A percentile compares a stretch with the other conserved stretches of the same genome.
Conservation (phyloP, 2,113 vertebrate species). For the Drymodes brunneopygia region DNA sequence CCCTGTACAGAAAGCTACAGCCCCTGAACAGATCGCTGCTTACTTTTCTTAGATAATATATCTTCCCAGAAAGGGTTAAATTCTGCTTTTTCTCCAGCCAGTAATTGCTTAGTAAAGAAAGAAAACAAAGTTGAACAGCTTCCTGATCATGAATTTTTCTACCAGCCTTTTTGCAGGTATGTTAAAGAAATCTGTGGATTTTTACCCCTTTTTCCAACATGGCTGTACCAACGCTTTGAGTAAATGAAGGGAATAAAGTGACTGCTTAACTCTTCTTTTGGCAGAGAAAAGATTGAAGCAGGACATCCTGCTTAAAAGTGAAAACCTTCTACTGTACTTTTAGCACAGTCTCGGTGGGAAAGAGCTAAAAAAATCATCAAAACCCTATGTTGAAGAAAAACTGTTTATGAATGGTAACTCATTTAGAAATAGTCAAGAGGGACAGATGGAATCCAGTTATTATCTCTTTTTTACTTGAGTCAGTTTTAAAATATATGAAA, state of each 20-base stretch:
- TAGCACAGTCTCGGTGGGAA: neutral
- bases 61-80: neutral
- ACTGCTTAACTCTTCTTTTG: neutral
- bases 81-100: neutral
- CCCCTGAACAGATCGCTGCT: neutral
- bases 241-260: neutral
- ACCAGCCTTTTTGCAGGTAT: neutral
- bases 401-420: neutral
- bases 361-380: neutral
- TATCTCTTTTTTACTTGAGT: neutral
- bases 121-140: neutral
- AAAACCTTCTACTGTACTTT: neutral
- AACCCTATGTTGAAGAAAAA: neutral
- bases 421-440: neutral
- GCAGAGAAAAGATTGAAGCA: neutral
- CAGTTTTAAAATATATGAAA: neutral
- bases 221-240: neutral
- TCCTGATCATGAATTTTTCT: neutral
- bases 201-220: neutral
- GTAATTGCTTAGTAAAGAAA: neutral
- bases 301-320: neutral
- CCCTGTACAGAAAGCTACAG: neutral
- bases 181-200: neutral
- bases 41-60: neutral
- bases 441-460: conserved; percentile 16